phyloP scores from a whole-genome alignment of 2,113 vertebrate genomes.

The human region GRCh38 chrX:129917501-129918000 shows the following conservation, averaged over 20 bases:
- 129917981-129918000: not conserved
- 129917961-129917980: not conserved
- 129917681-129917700: constrained; percentile 1
- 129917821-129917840: not conserved
- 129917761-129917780: too few species aligned
- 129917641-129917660: constrained; percentile 60
- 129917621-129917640: constrained; percentile 42
- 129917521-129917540: constrained; percentile 15
- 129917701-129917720: too few species aligned
- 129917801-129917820: too few species aligned
- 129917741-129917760: too few species aligned
- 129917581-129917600: constrained; percentile 13
- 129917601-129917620: constrained; percentile 12
- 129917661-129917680: constrained; percentile 37
- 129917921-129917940: not conserved
- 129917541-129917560: constrained; percentile 17
- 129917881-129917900: not conserved
- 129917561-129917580: not conserved
- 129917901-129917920: not conserved
- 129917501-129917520: constrained; percentile 32
- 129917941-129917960: constrained; percentile 11
- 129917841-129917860: constrained; percentile 36
- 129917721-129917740: too few species aligned
- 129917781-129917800: too few species aligned
- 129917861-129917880: constrained; percentile 33